Conservation (phyloP, 2,888 invertebrate species). For the Lasioglossum villosulum region DNA sequence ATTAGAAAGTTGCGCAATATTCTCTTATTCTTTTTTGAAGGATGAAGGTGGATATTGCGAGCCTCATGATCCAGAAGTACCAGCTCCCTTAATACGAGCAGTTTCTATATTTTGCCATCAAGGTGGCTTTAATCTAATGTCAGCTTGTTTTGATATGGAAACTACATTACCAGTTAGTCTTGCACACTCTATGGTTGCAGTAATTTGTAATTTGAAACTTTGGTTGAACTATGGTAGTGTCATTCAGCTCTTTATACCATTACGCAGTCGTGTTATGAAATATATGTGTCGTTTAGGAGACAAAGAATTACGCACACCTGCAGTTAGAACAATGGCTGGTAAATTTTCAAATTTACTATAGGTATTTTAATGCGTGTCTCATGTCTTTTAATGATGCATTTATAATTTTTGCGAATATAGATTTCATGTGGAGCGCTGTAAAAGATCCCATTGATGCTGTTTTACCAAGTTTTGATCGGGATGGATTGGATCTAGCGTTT, state of each 20-base stretch:
- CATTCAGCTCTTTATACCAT: slow-evolving; percentile 94
- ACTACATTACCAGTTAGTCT: slow-evolving; percentile 93
- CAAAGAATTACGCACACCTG: slow-evolving; percentile 94
- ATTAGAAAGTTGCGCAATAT: slow-evolving; percentile 18
- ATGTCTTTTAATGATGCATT: slow-evolving; percentile 4
- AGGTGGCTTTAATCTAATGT: slow-evolving; percentile 95
- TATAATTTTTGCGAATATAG: slow-evolving; percentile 82
- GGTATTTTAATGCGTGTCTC: background rate
- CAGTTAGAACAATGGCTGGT: slow-evolving; percentile 97
- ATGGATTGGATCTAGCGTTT: slow-evolving; percentile 96
- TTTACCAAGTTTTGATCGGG: slow-evolving; percentile 92
- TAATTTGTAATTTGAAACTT: slow-evolving; percentile 95
- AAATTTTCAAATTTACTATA: slow-evolving; percentile 64
- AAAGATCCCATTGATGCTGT: slow-evolving; percentile 96
- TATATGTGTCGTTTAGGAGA: slow-evolving; percentile 98
- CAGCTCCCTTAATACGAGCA: slow-evolving; percentile 94
- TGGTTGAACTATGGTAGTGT: slow-evolving; percentile 97
- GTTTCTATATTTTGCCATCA: slow-evolving; percentile 97
- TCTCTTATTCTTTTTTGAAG: slow-evolving; percentile 81
- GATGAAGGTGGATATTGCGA: slow-evolving; percentile 96
- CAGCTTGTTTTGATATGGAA: slow-evolving; percentile 92
- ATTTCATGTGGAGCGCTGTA: slow-evolving; percentile 98
- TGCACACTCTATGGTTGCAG: slow-evolving; percentile 96
- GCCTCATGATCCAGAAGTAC: slow-evolving; percentile 96
- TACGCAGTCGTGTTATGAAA: slow-evolving; percentile 93